Evolutionary conservation across 2,888 invertebrate species (phyloP).

Genomic region (Auanema sp.): DNA sequence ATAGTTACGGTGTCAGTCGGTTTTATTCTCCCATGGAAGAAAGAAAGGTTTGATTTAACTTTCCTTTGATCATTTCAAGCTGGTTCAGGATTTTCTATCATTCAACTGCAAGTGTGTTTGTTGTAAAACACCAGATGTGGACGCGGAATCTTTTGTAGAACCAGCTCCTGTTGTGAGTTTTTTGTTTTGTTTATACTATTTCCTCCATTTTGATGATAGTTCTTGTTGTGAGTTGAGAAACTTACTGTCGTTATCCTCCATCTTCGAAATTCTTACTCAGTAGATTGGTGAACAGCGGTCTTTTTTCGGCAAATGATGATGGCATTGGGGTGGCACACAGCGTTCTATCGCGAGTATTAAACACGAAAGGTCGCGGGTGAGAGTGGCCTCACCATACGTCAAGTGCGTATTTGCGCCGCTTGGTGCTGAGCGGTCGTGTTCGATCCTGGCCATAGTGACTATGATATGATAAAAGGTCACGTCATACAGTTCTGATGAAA

Average conservation of each 20-base stretch:
- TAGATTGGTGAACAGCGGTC: no score
- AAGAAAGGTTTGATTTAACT: constrained; percentile 22
- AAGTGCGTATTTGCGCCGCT: background rate
- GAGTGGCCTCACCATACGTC: background rate
- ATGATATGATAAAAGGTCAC: constrained; percentile 38
- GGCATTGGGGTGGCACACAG: background rate
- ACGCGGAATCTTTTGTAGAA: no score
- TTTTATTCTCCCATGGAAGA: constrained; percentile 12
- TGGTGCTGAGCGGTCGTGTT: constrained; percentile 8
- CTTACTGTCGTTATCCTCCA: no score
- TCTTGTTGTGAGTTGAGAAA: no score
- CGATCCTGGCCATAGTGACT: constrained; percentile 25
- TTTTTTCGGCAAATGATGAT: background rate
- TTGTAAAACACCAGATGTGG: no score
- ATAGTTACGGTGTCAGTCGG: constrained; percentile 33
- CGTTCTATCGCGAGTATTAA: background rate
- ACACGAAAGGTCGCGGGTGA: no score
- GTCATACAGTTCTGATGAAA: constrained; percentile 20
- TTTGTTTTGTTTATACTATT: no score
- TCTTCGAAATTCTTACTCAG: no score
- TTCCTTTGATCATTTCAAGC: background rate
- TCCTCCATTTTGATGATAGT: no score
- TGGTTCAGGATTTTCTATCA: background rate
- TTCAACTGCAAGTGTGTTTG: no score
- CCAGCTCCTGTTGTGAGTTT: no score